phyloP scores from a whole-genome alignment of 2,797 vertebrate genomes.

The Oceanodroma leucorhoa region DNA sequence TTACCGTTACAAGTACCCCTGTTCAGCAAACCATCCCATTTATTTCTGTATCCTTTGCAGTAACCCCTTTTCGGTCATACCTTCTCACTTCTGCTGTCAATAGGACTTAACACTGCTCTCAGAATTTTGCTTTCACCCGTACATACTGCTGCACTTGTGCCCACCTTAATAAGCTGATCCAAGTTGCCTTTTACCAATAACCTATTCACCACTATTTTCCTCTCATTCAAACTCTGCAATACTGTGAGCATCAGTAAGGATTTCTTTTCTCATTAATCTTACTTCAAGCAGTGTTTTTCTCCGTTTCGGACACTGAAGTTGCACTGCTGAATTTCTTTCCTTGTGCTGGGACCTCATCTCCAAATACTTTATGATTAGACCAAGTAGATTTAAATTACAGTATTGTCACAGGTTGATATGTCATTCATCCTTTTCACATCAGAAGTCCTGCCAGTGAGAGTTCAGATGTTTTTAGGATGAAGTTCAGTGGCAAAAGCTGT shows the following conservation, averaged over 20 bases:
- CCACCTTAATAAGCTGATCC: background rate
- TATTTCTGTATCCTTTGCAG: background rate
- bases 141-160: background rate
- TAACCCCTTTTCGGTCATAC: background rate
- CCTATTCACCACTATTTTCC: background rate
- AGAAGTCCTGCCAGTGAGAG: background rate
- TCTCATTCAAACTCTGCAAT: background rate
- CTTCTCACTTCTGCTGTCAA: background rate
- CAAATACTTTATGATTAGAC: background rate
- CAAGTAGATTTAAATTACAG: background rate
- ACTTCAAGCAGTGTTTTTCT: background rate
- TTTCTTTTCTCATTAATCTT: background rate
- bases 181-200: background rate
- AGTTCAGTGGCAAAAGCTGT: background rate
- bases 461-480: background rate
- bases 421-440: background rate
- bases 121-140: background rate
- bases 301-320: background rate
- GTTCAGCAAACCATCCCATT: background rate
- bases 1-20: background rate
- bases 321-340: background rate
- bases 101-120: background rate
- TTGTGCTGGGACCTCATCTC: background rate
- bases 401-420: background rate
- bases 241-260: background rate